phyloP scores from a whole-genome alignment of 1,140 invertebrate species.

The Goniozus legneri region DNA sequence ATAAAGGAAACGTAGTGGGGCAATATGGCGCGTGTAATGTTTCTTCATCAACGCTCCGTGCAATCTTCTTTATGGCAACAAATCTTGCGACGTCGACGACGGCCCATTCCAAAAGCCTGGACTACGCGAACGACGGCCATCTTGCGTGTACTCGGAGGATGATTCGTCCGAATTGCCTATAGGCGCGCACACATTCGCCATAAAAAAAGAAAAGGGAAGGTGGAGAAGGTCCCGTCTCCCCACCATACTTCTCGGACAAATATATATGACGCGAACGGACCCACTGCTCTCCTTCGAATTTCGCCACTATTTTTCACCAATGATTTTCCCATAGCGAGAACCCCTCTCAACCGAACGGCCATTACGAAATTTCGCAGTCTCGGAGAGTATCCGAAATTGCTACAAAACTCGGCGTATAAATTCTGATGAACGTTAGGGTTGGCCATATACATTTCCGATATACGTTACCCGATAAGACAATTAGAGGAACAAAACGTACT shows the following conservation, averaged over 20 bases:
- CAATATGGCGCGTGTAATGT: slow-evolving; percentile 45
- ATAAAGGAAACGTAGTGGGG: slow-evolving; percentile 21
- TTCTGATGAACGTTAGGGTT: too few species aligned
- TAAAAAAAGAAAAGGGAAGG: too few species aligned
- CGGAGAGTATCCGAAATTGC: too few species aligned
- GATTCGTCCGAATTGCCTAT: slow-evolving; percentile 22
- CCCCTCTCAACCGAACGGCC: slow-evolving; percentile 12
- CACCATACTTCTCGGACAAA: slow-evolving; percentile 13
- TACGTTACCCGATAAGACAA: too few species aligned
- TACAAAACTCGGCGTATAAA: too few species aligned
- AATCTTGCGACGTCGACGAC: slow-evolving; percentile 33
- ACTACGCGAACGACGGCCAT: too few species aligned
- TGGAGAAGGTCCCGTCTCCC: too few species aligned
- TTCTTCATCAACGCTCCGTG: slow-evolving; percentile 45
- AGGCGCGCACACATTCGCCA: too few species aligned
- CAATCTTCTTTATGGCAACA: slow-evolving; percentile 48
- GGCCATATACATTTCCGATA: too few species aligned
- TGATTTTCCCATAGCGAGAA: slow-evolving; percentile 12
- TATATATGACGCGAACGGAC: slow-evolving; percentile 29
- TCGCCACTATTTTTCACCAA: slow-evolving; percentile 20
- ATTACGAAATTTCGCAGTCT: slow-evolving; percentile 22
- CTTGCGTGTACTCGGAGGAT: slow-evolving; percentile 20
- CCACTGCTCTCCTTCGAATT: slow-evolving; percentile 18
- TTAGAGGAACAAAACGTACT: too few species aligned
- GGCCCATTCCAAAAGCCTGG: too few species aligned